phyloP scores from a whole-genome alignment of 2,888 invertebrate species.

The Torymus tubicola region DNA sequence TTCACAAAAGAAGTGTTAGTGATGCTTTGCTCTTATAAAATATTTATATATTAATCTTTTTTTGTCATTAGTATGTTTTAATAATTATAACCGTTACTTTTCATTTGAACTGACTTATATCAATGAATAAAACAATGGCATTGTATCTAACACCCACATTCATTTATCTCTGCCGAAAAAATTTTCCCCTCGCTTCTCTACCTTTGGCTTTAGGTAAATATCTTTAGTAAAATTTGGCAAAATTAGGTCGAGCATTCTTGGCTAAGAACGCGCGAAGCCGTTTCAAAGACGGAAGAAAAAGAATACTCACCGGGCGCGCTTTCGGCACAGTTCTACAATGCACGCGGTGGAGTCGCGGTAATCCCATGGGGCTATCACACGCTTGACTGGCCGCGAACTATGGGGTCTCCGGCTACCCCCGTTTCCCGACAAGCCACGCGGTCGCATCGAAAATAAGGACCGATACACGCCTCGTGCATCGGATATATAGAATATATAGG shows the following conservation, averaged over 20 bases:
- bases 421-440: conserved; percentile 59
- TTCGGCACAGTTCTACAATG: conserved; percentile 60
- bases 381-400: conserved; percentile 69
- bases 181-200: no score
- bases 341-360: conserved; percentile 65
- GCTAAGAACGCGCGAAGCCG: conserved; percentile 53
- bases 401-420: conserved; percentile 54
- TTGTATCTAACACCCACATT: no score
- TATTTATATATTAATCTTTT: no score
- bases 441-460: conserved; percentile 67
- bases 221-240: conserved; percentile 66
- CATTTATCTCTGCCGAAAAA: no score
- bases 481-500: conserved; percentile 58
- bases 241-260: conserved; percentile 73
- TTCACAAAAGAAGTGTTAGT: no score
- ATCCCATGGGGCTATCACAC: conserved; percentile 71
- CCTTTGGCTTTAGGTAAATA: no score
- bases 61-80: no score
- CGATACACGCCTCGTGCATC: conserved; percentile 37
- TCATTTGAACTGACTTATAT: no score
- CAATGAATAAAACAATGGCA: no score
- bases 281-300: conserved; percentile 54
- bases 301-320: no score
- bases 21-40: no score
- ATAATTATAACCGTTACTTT: no score